phyloP scores from a whole-genome alignment of 2,113 vertebrate species.

The Ptilorrhoa leucosticta region DNA sequence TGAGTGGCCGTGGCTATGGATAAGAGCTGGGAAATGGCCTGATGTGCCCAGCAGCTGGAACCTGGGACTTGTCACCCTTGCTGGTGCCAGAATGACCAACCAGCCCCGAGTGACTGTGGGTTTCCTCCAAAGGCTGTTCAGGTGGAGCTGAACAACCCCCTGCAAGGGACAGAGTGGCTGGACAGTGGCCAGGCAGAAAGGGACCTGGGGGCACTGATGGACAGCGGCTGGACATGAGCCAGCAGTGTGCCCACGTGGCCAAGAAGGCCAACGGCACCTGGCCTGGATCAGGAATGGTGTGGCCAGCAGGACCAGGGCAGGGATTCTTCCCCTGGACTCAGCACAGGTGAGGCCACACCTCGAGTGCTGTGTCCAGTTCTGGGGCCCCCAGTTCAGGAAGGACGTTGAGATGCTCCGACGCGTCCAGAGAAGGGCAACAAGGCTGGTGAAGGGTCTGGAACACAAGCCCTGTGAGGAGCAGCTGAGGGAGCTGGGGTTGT shows the following conservation, averaged over 20 bases:
- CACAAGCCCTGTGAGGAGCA: not conserved
- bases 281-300: not conserved
- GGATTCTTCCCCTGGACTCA: not conserved
- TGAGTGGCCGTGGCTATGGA: rapidly evolving
- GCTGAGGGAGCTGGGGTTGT: not conserved
- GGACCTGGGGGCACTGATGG: not conserved
- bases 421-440: rapidly evolving
- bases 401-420: rapidly evolving
- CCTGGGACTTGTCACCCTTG: not conserved
- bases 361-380: not conserved
- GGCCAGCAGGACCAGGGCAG: not conserved
- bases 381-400: not conserved
- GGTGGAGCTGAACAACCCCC: not conserved
- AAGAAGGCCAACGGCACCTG: not conserved
- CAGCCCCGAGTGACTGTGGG: too few species aligned
- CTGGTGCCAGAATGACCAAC: not conserved
- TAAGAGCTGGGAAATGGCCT: rapidly evolving
- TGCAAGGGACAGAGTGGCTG: not conserved
- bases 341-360: not conserved
- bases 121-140: not conserved
- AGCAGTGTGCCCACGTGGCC: not conserved
- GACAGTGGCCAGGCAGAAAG: not conserved
- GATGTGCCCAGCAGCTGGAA: not conserved
- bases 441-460: not conserved
- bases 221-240: not conserved